A percentile compares a stretch with the other conserved stretches of the same genome.
Evolutionary conservation across 2,113 vertebrate genomes (phyloP).

Genomic region (Mionectes macconnelli): DNA sequence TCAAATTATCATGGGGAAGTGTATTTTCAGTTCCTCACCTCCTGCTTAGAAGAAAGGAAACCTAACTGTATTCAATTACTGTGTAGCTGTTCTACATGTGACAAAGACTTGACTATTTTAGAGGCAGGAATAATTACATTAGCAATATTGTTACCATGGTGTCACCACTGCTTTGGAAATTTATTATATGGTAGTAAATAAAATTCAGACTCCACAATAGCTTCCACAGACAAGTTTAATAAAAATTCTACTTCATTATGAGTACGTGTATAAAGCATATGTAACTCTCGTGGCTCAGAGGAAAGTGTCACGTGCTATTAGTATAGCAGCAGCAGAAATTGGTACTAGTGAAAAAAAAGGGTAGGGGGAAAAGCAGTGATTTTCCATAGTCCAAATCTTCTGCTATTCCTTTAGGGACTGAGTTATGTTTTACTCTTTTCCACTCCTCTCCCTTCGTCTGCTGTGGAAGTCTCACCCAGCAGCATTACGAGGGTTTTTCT

Average conservation of each 20-base stretch:
- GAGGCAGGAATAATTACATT: constrained; percentile 56
- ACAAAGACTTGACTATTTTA: constrained; percentile 45
- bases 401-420: background rate
- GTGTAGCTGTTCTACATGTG: background rate
- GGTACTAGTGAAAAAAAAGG: background rate
- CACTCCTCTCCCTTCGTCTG: background rate
- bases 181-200: constrained; percentile 51
- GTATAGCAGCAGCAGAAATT: background rate
- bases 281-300: background rate
- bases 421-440: background rate
- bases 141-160: constrained; percentile 66
- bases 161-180: constrained; percentile 26
- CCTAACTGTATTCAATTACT: constrained; percentile 39
- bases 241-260: constrained; percentile 54
- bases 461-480: background rate
- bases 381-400: background rate
- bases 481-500: background rate
- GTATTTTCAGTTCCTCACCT: constrained; percentile 42
- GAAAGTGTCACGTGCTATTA: background rate
- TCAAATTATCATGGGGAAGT: constrained; percentile 35
- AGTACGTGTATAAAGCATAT: constrained; percentile 40
- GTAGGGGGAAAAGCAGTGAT: background rate
- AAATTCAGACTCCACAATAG: constrained; percentile 39
- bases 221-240: constrained; percentile 48
- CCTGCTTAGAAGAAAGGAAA: constrained; percentile 51